Evolutionary conservation across 2,113 vertebrate genomes (phyloP), one percentile per base, ranked within the genome.

Genomic region (Microtus montanus): DNA sequence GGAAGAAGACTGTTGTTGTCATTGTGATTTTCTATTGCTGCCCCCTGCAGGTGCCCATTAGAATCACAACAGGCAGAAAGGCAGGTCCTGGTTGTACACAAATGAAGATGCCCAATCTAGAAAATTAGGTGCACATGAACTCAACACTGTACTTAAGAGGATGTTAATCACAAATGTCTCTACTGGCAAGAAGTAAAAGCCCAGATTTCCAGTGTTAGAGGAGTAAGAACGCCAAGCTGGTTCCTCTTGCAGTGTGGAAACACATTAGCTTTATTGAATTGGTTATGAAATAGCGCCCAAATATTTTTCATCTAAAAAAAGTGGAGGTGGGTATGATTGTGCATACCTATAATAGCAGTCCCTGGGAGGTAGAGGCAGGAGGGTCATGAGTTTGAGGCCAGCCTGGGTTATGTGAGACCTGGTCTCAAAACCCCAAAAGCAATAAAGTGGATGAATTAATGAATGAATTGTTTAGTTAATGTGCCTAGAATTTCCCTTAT

Each of bases 51-150:
- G 88, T 90, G 4, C 0, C 9, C 58, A 0, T 8, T 7, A 88
- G 77, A 97, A 95, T 68, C 58, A 88, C 89, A 85, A 1, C 58
- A 19, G 15, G 38, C 70, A 33, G 41, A 35, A n/a, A 61, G 35
- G 28, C 26, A 0, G 17, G 15, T 14, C 20, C 58, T 14, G 6
- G 44, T 10, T 63, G 11, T 28, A 0, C 44, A 1, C 7, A 44
- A 79, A n/a, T 66, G 77, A 87, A 54, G 6, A 19, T 26, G 7
- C 33, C 41, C n/a, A 30, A 26, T 52, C 70, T 38, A 38, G 89
- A 73, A n/a, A 84, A 92, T 35, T 73, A 64, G 63, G 26, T 58
- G 28, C n/a, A 66, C 1, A 0, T 11, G 33, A 38, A 35, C 30
- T 54, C 74, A 41, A 64, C 4, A 26, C 10, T 47, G n/a, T 30